Evolutionary conservation across 1,140 invertebrate genomes (phyloP), one percentile per base, ranked within the genome.

Genomic region (Drosophila ambigua): DNA sequence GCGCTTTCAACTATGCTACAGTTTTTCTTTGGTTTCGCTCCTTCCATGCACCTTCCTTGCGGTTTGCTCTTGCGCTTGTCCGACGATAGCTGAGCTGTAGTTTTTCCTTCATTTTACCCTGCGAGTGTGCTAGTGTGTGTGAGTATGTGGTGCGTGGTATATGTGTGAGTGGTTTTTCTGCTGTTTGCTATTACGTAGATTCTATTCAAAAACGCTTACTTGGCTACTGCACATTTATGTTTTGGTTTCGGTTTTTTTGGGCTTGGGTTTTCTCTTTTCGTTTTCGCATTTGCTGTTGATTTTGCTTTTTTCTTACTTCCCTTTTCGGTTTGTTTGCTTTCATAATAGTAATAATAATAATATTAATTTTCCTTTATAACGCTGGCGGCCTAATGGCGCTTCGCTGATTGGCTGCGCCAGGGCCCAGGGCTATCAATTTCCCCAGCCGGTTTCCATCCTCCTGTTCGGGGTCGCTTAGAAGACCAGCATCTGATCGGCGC

Each of bases 401-500:
- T 61, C 62, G 82, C 74, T 82, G 78, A 87, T 82, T 85, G 65
- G 64, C 69, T 84, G 74, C 45, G 77, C 61, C 79, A 45, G 64
- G 52, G 46, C 72, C 64, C 50, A 44, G 39, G 65, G 66, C 53
- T 54, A 81, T 69, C 62, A 45, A 53, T 74, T 41, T 39, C 45
- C 58, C 35, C 8, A 62, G 43, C 11, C 62, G 51, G 45, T 26
- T 13, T 13, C 11, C 35, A 39, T 39, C 11, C 35, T 13, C 35
- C 35, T 0, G 11, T 39, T 11, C 11, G 53, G 23, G 46, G 41
- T 28, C 45, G 49, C 90, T 94, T 96, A 96, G 91, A 96, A 96
- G 91, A 96, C 95, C 72, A 96, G 92, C 35, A 95, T 95, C 92
- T 95, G 95, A 92, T 96, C 95, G 61, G 95, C 95, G 55, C 95